A percentile compares a stretch with the other conserved stretches of the same genome.
Conservation (phyloP, 2,888 invertebrate species). For the Piscicola geometra region DNA sequence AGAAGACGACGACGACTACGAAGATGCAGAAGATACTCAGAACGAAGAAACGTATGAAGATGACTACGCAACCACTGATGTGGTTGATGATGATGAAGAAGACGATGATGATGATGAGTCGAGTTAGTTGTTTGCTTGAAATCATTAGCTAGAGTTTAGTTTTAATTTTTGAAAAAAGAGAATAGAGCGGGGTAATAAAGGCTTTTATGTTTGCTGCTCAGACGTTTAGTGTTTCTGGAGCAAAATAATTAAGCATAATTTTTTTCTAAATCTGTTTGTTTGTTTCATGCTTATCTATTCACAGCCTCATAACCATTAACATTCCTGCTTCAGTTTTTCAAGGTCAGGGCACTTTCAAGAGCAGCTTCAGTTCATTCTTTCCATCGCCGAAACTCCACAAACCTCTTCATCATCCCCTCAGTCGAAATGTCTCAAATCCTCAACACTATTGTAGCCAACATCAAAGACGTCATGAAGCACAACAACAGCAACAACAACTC, state of each 20-base stretch:
- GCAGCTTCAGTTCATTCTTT: not conserved
- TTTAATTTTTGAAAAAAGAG: no score
- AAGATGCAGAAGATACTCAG: not conserved
- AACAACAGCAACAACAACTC: no score
- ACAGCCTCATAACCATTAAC: no score
- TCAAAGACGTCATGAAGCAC: no score
- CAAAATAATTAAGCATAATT: no score
- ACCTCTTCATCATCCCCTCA: not conserved
- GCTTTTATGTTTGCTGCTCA: no score
- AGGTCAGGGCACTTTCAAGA: not conserved
- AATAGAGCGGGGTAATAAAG: no score
- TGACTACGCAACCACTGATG: not conserved
- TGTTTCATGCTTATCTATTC: no score
- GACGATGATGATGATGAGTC: not conserved
- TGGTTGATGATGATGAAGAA: not conserved
- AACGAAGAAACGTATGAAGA: not conserved
- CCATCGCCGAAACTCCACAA: not conserved
- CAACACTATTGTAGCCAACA: no score
- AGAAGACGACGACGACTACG: not conserved
- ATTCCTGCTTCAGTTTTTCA: not conserved
- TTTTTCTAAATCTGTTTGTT: not conserved
- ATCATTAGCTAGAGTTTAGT: no score
- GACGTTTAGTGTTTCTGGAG: no score
- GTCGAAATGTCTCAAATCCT: no score
- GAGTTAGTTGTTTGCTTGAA: not conserved